Evolutionary conservation across 2,797 vertebrate species (phyloP).

Genomic region (Chromobotia macracanthus): DNA sequence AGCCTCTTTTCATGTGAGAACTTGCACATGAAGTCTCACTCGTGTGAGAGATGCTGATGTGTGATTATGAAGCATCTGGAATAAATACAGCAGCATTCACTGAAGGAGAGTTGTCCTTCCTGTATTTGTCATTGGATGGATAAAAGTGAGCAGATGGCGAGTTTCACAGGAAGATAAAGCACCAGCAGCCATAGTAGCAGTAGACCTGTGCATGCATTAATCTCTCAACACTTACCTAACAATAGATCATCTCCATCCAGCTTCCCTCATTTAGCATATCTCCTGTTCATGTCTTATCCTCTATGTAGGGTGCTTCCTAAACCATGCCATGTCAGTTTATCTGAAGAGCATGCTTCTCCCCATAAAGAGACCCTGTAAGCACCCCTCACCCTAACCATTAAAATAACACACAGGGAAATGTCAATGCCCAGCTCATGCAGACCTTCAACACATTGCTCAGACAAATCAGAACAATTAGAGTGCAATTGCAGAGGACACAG

Average conservation of each 20-base stretch:
- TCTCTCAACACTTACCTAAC: conserved; percentile 55
- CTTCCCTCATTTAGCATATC: conserved; percentile 48
- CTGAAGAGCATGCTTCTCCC: conserved; percentile 53
- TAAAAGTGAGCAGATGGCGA: conserved; percentile 46
- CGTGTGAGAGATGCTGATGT: conserved; percentile 36
- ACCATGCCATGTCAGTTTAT: conserved; percentile 63
- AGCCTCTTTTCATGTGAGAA: conserved; percentile 28
- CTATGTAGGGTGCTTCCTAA: conserved; percentile 54
- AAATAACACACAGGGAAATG: conserved; percentile 66
- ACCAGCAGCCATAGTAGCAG: conserved; percentile 14
- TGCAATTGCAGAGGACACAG: conserved; percentile 25
- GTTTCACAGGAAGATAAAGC: conserved; percentile 54
- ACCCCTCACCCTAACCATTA: conserved; percentile 61
- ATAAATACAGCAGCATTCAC: conserved; percentile 16
- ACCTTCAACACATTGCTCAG: conserved; percentile 13
- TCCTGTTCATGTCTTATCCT: conserved; percentile 55
- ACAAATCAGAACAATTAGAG: conserved; percentile 40
- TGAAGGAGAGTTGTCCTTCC: conserved; percentile 31
- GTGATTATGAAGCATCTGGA: conserved; percentile 28
- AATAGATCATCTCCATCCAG: conserved; percentile 54
- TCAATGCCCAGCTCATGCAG: conserved; percentile 50
- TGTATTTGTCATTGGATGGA: conserved; percentile 46
- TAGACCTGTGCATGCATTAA: conserved; percentile 34
- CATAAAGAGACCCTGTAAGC: conserved; percentile 58
- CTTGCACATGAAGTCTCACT: too few relatives aligned